These are phyloP conservation scores for Balanococcus diminutus DNA, from an alignment of 2,888 invertebrate genomes.

Conservation along the genomic window DNA sequence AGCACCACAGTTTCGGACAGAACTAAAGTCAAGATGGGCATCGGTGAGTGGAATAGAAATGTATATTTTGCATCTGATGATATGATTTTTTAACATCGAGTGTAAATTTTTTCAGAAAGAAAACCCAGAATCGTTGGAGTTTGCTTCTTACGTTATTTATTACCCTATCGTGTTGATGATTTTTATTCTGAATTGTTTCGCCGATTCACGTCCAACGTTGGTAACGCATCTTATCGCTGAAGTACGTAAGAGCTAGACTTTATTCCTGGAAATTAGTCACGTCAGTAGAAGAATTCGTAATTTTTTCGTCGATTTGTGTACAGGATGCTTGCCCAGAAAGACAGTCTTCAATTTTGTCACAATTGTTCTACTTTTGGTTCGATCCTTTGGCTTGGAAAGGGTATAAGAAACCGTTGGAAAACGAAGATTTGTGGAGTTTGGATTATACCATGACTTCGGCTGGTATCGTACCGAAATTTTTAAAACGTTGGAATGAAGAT, in stretches of 20 bases:
- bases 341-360: constrained; percentile 82
- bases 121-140: constrained; percentile 61
- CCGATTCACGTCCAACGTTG: constrained; percentile 73
- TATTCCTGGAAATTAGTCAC: background rate
- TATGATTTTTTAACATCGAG: no score
- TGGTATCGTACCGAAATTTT: constrained; percentile 81
- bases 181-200: constrained; percentile 80
- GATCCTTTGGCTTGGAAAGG: constrained; percentile 83
- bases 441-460: constrained; percentile 80
- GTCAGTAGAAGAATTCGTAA: background rate
- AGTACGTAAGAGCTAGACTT: constrained; percentile 64
- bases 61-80: background rate
- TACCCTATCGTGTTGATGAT: constrained; percentile 73
- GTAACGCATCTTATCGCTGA: constrained; percentile 72
- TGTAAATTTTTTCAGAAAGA: constrained; percentile 58
- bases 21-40: background rate
- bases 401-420: constrained; percentile 80
- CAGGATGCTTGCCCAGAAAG: constrained; percentile 89
- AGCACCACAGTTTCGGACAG: constrained; percentile 71
- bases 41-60: background rate
- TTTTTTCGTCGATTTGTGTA: background rate
- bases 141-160: constrained; percentile 79
- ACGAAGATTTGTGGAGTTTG: constrained; percentile 88
- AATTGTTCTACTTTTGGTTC: constrained; percentile 90
- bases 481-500: constrained; percentile 79